These are phyloP conservation scores for Ligdia adustata DNA, from an alignment of 2,888 invertebrate genomes.

Conservation along the genomic window DNA sequence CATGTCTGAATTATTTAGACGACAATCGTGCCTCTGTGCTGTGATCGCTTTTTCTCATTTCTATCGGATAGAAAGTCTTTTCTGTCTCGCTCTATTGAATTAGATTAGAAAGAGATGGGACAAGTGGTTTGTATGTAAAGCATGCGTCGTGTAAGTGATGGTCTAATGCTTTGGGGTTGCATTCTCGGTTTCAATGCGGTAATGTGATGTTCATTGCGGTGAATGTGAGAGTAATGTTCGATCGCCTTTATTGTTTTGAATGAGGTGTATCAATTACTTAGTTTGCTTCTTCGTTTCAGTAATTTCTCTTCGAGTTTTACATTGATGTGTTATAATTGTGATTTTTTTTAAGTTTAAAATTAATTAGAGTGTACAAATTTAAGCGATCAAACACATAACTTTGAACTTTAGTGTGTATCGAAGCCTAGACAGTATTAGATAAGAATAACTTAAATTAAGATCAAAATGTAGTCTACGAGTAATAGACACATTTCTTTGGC, in stretches of 20 bases:
- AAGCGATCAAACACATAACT: too few species aligned
- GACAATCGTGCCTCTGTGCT: conserved; percentile 78
- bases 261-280: background rate
- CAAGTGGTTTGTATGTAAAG: conserved; percentile 60
- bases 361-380: too few species aligned
- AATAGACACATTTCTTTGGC: too few species aligned
- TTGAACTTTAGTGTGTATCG: too few species aligned
- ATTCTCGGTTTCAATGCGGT: conserved; percentile 53
- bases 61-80: conserved; percentile 59
- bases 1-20: conserved; percentile 81
- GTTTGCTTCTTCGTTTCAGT: too few species aligned
- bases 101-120: conserved; percentile 45
- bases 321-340: too few species aligned
- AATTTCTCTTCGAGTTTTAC: too few species aligned
- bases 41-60: conserved; percentile 78
- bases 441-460: too few species aligned
- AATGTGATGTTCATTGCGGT: conserved; percentile 48
- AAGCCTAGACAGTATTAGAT: too few species aligned
- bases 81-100: conserved; percentile 44
- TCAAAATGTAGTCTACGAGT: too few species aligned
- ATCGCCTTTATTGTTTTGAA: conserved; percentile 17
- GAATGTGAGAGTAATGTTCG: conserved; percentile 12
- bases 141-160: conserved; percentile 66
- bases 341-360: too few species aligned
- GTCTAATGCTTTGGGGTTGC: conserved; percentile 64